Percentiles rank a stretch among this genome's conserved stretches.
Conservation (phyloP, 2,888 invertebrate genomes). For the Meteorus colon region DNA sequence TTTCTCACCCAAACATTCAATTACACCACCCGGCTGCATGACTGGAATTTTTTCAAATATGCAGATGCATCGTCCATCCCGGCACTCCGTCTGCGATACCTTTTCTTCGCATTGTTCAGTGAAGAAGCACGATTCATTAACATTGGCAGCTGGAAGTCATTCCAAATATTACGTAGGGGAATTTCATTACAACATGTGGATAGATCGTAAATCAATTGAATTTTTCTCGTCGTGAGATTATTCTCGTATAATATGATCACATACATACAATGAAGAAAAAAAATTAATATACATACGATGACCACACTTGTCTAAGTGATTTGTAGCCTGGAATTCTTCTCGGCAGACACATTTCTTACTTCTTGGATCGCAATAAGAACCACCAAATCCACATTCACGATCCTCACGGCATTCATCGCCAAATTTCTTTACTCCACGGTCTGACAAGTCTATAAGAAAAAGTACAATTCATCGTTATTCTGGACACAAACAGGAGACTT, state of each 20-base stretch:
- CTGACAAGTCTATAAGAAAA: constrained; percentile 74
- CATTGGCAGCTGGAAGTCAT: constrained; percentile 79
- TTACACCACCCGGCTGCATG: constrained; percentile 80
- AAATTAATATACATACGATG: constrained; percentile 76
- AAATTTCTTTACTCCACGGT: constrained; percentile 80
- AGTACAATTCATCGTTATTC: constrained; percentile 5
- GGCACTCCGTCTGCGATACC: constrained; percentile 85
- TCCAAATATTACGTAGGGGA: not conserved
- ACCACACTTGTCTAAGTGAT: constrained; percentile 90
- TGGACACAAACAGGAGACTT: not conserved
- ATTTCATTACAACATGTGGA: constrained; percentile 15
- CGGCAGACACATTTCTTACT: constrained; percentile 83
- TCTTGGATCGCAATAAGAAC: constrained; percentile 82
- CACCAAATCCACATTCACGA: constrained; percentile 84
- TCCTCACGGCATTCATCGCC: constrained; percentile 84
- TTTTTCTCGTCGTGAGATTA: not conserved
- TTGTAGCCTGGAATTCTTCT: constrained; percentile 83
- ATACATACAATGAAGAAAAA: not conserved
- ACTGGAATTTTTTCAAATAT: constrained; percentile 86
- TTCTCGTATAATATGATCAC: not conserved
- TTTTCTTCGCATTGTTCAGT: constrained; percentile 87
- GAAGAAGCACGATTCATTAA: constrained; percentile 89
- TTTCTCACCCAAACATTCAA: constrained; percentile 83
- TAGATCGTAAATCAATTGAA: not conserved
- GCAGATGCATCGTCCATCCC: constrained; percentile 85